Percentiles rank a stretch among this genome's conserved stretches.
These are phyloP conservation scores for Motacilla tschutschensis DNA, from an alignment of 2,113 vertebrate genomes.

Conservation along the genomic window DNA sequence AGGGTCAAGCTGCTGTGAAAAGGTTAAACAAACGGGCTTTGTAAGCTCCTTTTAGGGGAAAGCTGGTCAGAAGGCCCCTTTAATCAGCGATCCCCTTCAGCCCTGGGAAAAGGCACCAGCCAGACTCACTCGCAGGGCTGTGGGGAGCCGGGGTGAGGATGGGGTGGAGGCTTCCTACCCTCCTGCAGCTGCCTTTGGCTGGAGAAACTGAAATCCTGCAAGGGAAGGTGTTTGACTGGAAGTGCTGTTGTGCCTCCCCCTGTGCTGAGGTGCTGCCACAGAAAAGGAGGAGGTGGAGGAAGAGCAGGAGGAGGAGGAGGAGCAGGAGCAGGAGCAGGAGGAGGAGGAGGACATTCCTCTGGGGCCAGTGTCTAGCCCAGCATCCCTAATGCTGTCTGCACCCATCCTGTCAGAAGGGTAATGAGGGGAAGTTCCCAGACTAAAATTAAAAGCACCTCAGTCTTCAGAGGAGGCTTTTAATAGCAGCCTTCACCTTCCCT, in stretches of 20 bases:
- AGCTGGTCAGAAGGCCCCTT: slow-evolving; percentile 60
- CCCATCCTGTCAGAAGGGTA: slow-evolving; percentile 66
- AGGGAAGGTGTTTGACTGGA: slow-evolving; percentile 24
- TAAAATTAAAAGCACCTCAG: slow-evolving; percentile 37
- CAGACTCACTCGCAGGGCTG: background rate
- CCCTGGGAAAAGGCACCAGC: slow-evolving; percentile 38
- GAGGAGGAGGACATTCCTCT: slow-evolving; percentile 49
- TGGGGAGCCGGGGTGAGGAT: background rate
- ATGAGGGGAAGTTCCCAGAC: slow-evolving; percentile 67
- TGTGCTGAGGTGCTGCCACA: background rate
- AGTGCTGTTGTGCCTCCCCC: background rate
- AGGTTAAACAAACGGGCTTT: slow-evolving; percentile 91
- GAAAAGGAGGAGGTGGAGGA: background rate
- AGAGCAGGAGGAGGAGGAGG: background rate
- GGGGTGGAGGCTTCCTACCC: background rate
- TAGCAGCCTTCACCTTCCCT: background rate
- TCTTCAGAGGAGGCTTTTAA: background rate
- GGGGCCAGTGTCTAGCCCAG: slow-evolving; percentile 59
- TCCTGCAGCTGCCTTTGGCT: background rate
- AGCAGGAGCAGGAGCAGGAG: background rate
- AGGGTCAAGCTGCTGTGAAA: slow-evolving; percentile 89
- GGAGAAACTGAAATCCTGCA: background rate
- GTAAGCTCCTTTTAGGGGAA: slow-evolving; percentile 67
- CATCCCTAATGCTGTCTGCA: slow-evolving; percentile 68
- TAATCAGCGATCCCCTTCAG: slow-evolving; percentile 53